phyloP scores from a whole-genome alignment of 2,113 vertebrate species.

The Turdus rufiventris region DNA sequence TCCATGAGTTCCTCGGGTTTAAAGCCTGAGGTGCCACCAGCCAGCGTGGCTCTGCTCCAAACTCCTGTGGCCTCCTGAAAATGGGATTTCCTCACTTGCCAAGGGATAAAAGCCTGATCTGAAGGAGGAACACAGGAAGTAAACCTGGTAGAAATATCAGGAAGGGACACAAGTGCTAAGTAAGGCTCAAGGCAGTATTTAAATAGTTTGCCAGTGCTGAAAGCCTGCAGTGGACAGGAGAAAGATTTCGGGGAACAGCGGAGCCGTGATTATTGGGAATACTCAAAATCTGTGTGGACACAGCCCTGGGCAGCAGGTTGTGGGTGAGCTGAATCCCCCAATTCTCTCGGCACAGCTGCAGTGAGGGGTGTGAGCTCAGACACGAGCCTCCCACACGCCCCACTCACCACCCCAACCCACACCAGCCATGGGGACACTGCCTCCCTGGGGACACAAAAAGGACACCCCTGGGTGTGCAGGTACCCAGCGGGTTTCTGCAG shows the following conservation, averaged over 20 bases:
- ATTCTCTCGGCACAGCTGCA: background rate
- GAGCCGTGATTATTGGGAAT: accelerated
- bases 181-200: no score
- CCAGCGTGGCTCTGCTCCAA: background rate
- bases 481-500: background rate
- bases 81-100: accelerated
- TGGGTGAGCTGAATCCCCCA: background rate
- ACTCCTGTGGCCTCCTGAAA: background rate
- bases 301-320: accelerated
- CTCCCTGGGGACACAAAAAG: background rate
- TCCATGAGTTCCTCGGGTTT: accelerated
- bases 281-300: accelerated
- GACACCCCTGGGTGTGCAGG: background rate
- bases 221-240: background rate
- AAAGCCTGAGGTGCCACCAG: background rate
- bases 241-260: accelerated
- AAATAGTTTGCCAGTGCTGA: background rate
- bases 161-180: background rate
- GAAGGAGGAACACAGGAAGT: background rate
- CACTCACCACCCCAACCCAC: no score
- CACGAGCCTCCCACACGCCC: background rate
- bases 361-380: background rate
- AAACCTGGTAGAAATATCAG: background rate
- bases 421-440: background rate
- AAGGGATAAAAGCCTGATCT: background rate